Base-by-base conservation (phyloP, 2,797 vertebrate species). In the Danio tinwini region DNA sequence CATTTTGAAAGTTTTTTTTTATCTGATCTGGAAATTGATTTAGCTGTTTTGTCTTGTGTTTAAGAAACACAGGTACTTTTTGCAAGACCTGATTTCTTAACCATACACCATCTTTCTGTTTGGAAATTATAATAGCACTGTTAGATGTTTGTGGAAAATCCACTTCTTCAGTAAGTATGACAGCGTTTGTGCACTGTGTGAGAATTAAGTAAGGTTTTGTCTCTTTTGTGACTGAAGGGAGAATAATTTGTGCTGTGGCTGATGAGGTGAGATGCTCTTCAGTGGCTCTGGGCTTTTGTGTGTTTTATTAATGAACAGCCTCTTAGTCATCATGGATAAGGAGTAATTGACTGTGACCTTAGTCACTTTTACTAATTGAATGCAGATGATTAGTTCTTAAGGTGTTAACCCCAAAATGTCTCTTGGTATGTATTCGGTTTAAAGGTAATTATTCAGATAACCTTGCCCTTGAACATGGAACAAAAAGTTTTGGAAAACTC, bases 311-410 rank as follows among this genome's bases (percentile, higher is more conserved):
- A 12, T 76, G 55, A 16, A 79, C 82, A 47, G 29, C 58, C 71
- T 68, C 14, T 55, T 84, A 5, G 29, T 7, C 45, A 47, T 42
- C 75, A 70, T 81, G 62, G 5, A 56, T 71, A 12, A 72, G 1
- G 63, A 82, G n/a, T 75, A 83, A 82, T 81, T 72, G 56, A 49
- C 61, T 42, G 12, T 39, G 52, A 45, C 73, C 62, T 44, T 29
- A 39, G 53, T 45, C 11, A 56, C 19, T 47, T 44, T 47, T 75
- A 42, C 81, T 78, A 86, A 85, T 84, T 85, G 19, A 69, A 56
- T n/a, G 68, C 49, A 71, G 39, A 53, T 53, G 11, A 21, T 40
- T 73, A 13, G 40, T 50, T 49, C 17, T 73, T 50, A 50, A 12
- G 7, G 39, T 40, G 63, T 55, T 65, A 68, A 58, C 42, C 61